Base-by-base conservation (phyloP, 2,888 invertebrate species). In the Bruchidius siliquastri region DNA sequence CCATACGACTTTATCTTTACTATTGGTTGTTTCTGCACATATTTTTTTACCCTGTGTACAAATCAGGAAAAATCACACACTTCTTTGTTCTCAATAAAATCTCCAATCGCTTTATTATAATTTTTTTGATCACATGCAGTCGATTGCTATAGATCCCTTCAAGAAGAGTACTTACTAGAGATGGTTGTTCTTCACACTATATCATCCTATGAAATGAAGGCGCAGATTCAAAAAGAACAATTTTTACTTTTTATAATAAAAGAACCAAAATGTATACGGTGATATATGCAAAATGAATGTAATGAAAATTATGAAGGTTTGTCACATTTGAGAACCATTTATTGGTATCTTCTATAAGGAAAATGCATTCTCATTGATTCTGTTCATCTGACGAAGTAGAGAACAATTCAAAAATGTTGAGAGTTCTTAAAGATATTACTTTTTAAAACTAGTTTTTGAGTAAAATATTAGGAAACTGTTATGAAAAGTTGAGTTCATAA, bases 161-260 rank as follows among this genome's bases (percentile, higher is more conserved):
- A 67, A 22, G 21, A 21, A 22, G 21, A 79, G 81, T 86, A 87
- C 86, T 86, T 86, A 86, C 86, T 84, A 84, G 83, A 81, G 77
- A 77, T 77, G 82, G 80, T 79, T 82, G 78, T 83, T 83, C 83
- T 84, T 83, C 68, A 68, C 81, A 81, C 89, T 89, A 89, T 90
- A 90, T 90, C 90, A 91, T 91, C 91, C 91, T 91, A 91, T 90
- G 90, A 89, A 90, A 90, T 90, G 91, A 90, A 90, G 49, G 90
- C 90, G 91, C 90, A 92, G 85, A 91, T 91, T 88, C 88, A 91
- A 91, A 92, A 92, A 91, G 90, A 91, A 91, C 90, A 91, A 84
- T 91, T 90, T 92, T 91, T 91, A 87, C 87, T 88, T 91, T 89
- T 80, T 82, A 83, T 82, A 84, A 84, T 79, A 81, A 81, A 84